Base-by-base conservation (phyloP, 2,113 vertebrate genomes). In the Dolichotis patagonum region DNA sequence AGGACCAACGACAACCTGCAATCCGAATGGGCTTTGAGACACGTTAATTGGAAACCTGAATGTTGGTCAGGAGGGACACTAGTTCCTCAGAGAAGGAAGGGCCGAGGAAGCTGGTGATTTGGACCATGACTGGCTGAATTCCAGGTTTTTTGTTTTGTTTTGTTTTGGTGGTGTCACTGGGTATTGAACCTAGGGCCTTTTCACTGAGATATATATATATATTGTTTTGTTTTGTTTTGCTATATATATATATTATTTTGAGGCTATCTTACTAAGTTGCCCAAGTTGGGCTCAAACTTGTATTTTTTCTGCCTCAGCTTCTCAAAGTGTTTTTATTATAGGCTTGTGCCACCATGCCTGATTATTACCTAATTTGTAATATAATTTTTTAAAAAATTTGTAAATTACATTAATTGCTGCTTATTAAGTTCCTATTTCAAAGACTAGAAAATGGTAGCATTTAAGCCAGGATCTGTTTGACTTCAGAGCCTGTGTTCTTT, bases 351-450 rank as follows among this genome's bases (percentile, higher is more conserved):
- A 22, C 46, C 46, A 54, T 80, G 77, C 43, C 43, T 41, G n/a
- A n/a, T n/a, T n/a, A 1, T 90, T 82, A 58, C 13, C 77, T 90
- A 62, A 30, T 41, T 85, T 65, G 52, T 90, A 46, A 58, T 80
- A 35, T 60, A 41, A 7, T 90, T 82, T 85, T 86, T 94, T 81
- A 56, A 73, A 32, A 90, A 90, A 85, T 77, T 94, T 91, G 73
- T 75, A 93, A 80, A 41, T 67, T 62, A 10, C 8, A 52, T 95
- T 88, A 94, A 43, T 52, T 38, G 22, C 60, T 84, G 13, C 24
- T 65, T 73, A 56, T 0, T 89, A 52, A 91, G 52, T 85, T 88
- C 46, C 38, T 82, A 3, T 75, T 67, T 85, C 62, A 78, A 65
- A 97, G 58, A n/a, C 63, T 89, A 75, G 91, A 67, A 90, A 97